Evolutionary conservation across 2,888 invertebrate genomes (phyloP), one percentile per base, ranked within the genome.

Genomic region (Eilema depressum): DNA sequence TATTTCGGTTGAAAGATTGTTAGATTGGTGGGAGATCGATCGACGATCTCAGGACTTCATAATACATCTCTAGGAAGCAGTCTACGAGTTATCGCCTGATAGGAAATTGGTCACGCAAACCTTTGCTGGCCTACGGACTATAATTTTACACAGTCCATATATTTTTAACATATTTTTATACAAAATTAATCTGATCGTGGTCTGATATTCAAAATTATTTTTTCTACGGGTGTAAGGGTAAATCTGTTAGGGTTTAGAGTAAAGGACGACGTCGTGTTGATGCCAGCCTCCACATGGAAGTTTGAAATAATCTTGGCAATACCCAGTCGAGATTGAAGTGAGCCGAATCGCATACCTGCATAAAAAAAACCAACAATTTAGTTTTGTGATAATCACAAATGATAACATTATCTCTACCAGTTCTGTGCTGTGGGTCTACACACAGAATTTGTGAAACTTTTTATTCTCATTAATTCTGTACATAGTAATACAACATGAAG

Each of bases 281-380:
- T n/a, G 33, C 37, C 11, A 23, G 63, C n/a, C 41, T 37, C 63
- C 37, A 63, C 25, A 11, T 63, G 4, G 37, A 26, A 59, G 5
- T 57, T 26, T 28, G 25, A 25, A 59, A 59, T 25, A 28, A 59
- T 59, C 59, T 59, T 59, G 26, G 60, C 66, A 41, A 60, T 61
- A 7, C 61, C 41, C n/a, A 67, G 28, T 10, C 60, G 60, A 12
- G 83, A 80, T 65, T 88, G 87, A 7, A 88, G 68, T 68, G 84
- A 86, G 4, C 86, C 88, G 66, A 60, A 60, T 7, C 60, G 60
- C 30, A 7, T 28, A 8, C 88, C 89, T 88, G 82, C 20, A 87
- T 85, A 69, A 66, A 71, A 69, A 65, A 7, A 33, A 7, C n/a
- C n/a, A 37, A 12, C 12, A 37, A 37, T 37, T 37, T 3, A 37